Base-by-base conservation (phyloP, 2,797 vertebrate species). In the Sebastes vulpes region DNA sequence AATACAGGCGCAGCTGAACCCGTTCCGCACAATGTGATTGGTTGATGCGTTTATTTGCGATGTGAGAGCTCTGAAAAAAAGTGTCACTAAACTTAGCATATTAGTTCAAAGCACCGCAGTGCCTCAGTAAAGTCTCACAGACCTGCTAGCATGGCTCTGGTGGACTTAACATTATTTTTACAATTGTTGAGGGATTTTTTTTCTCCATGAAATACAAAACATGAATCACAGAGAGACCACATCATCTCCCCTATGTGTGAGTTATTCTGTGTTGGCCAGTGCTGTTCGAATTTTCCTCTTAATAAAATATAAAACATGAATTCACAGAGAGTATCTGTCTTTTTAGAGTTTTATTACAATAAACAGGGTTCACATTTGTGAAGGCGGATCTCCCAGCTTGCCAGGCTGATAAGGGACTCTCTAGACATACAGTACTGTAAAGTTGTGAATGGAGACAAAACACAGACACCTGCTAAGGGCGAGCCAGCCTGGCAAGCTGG, bases 241-340 rank as follows among this genome's bases (percentile, higher is more conserved):
- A 38, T 38, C 35, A 38, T 38, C 12, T 38, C 35, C 35, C 0
- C 12, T 38, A 38, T 38, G 35, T 38, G 35, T 38, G 35, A 38
- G 12, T 38, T 38, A 14, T 38, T 38, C 12, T 38, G 11, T 38
- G 35, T 38, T 38, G 35, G 35, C 12, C 14, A 38, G 35, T 38
- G 35, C 0, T 38, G 2, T 2, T 0, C 0, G 14, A 42, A 42
- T 16, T 42, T 32, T 23, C 6, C n/a, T 7, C n/a, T 60, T 31
- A 5, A n/a, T 20, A 6, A 28, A 31, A 60, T 32, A 1, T 21
- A 20, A 32, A 59, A 60, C n/a, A 32, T 60, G 29, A 32, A 60
- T 60, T 60, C 29, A 21, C 29, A 60, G 56, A 29, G 8, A 5
- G 9, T 1, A 5, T n/a, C 4, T n/a, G 16, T 58, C 26, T 29